phyloP scores from a whole-genome alignment of 2,888 invertebrate species.

The Himalopsyche tibetana region DNA sequence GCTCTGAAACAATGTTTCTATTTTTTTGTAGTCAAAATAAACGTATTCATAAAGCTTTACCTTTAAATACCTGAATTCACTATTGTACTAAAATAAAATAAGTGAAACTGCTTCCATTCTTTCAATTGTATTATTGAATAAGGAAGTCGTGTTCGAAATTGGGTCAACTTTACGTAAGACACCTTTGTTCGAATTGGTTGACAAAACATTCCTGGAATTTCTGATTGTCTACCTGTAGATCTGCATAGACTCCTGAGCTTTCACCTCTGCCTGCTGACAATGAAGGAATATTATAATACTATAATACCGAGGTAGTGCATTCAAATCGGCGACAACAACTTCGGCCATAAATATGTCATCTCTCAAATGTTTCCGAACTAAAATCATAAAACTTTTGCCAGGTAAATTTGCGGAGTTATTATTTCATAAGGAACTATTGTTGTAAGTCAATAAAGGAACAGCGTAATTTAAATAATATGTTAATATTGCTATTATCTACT shows the following conservation, averaged over 20 bases:
- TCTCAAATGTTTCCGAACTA: slow-evolving; percentile 43
- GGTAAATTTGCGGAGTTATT: slow-evolving; percentile 1
- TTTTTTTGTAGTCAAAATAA: slow-evolving; percentile 2
- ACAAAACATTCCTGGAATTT: slow-evolving; percentile 50
- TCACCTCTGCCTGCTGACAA: slow-evolving; percentile 54
- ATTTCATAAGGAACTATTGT: no score
- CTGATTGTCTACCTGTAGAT: slow-evolving; percentile 13
- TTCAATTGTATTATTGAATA: not conserved
- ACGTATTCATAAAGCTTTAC: not conserved
- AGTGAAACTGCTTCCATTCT: slow-evolving; percentile 29
- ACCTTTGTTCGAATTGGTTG: slow-evolving; percentile 56
- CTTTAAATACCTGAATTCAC: not conserved
- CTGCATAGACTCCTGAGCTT: slow-evolving; percentile 52
- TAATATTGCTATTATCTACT: no score
- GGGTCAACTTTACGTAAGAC: slow-evolving; percentile 48
- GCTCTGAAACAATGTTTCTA: not conserved
- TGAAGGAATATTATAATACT: slow-evolving; percentile 21
- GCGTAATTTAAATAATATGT: no score
- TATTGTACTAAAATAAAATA: slow-evolving; percentile 12
- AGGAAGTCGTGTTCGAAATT: slow-evolving; percentile 39
- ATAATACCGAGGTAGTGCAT: not conserved
- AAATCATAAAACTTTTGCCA: slow-evolving; percentile 68
- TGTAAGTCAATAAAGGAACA: no score
- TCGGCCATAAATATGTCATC: slow-evolving; percentile 62
- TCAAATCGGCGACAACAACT: slow-evolving; percentile 17